Evolutionary conservation across 2,797 vertebrate genomes (phyloP).

Genomic region (Peromyscus aztecus): DNA sequence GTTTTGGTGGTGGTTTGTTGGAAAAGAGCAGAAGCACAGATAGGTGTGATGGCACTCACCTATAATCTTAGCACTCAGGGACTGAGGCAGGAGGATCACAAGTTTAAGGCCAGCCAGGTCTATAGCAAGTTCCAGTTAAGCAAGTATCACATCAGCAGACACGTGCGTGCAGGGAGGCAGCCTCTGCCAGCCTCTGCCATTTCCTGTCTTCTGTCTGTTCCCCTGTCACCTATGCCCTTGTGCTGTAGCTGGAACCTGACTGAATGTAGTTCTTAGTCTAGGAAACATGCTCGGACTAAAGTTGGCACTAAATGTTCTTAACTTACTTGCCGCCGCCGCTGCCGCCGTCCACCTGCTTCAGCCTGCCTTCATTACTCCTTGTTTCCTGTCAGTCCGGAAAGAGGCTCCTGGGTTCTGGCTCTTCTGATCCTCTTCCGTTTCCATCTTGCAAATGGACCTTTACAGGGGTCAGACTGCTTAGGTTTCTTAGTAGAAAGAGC

Average conservation of each 20-base stretch:
- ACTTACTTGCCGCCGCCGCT: background rate
- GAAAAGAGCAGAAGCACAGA: slow-evolving; percentile 12
- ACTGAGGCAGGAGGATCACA: background rate
- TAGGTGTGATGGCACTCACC: background rate
- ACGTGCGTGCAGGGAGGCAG: too few species aligned
- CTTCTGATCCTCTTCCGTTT: background rate
- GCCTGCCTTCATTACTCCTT: background rate
- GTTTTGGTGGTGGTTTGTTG: background rate
- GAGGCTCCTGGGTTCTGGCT: background rate
- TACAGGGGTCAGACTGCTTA: background rate
- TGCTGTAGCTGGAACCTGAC: background rate
- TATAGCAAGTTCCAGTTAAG: background rate
- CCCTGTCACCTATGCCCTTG: background rate
- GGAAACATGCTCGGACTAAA: background rate
- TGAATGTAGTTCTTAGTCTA: background rate
- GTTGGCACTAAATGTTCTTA: background rate
- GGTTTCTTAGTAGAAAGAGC: background rate
- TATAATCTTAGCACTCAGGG: background rate
- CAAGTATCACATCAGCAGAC: background rate
- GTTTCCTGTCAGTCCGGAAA: background rate
- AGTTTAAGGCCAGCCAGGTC: background rate
- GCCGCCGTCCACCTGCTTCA: background rate
- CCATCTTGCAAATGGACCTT: background rate
- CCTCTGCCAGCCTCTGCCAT: background rate
- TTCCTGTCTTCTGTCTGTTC: background rate